phyloP scores from a whole-genome alignment of 2,888 invertebrate species.

The Linyphia triangularis region DNA sequence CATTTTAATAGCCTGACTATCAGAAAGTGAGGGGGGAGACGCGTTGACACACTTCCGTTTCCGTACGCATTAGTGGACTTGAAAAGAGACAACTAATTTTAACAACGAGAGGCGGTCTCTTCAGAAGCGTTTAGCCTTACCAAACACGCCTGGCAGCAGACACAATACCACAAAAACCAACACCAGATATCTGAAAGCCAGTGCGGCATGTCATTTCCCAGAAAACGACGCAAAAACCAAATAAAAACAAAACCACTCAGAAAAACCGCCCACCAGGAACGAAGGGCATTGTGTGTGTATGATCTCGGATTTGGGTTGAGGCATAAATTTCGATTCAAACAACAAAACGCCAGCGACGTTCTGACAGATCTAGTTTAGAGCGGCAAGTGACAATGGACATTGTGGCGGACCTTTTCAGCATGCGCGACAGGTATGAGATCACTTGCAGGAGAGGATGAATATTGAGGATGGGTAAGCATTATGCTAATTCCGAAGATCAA shows the following conservation, averaged over 20 bases:
- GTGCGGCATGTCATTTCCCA: slow-evolving; percentile 62
- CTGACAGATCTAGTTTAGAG: slow-evolving; percentile 74
- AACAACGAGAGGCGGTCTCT: slow-evolving; percentile 22
- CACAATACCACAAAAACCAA: slow-evolving; percentile 9
- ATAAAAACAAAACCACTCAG: slow-evolving; percentile 25
- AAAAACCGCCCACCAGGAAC: slow-evolving; percentile 39
- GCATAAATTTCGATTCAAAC: slow-evolving; percentile 68
- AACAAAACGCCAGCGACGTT: slow-evolving; percentile 66
- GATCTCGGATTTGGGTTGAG: slow-evolving; percentile 64
- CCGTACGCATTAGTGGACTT: slow-evolving; percentile 1
- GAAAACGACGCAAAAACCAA: slow-evolving; percentile 41
- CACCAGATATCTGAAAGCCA: slow-evolving; percentile 57
- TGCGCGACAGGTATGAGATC: slow-evolving; percentile 67
- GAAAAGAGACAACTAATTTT: slow-evolving; percentile 48
- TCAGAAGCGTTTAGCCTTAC: slow-evolving; percentile 15
- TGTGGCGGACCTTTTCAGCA: slow-evolving; percentile 53
- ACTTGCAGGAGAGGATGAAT: slow-evolving; percentile 55
- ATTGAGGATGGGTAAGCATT: slow-evolving; percentile 60
- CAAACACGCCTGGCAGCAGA: neutral
- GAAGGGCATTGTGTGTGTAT: slow-evolving; percentile 68
- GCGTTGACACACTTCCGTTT: slow-evolving; percentile 28
- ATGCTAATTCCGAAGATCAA: slow-evolving; percentile 54
- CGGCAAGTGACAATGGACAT: slow-evolving; percentile 67
- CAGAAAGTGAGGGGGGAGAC: neutral
- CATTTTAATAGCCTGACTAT: neutral